phyloP scores from a whole-genome alignment of 2,113 vertebrate species.

The Mesitornis unicolor region DNA sequence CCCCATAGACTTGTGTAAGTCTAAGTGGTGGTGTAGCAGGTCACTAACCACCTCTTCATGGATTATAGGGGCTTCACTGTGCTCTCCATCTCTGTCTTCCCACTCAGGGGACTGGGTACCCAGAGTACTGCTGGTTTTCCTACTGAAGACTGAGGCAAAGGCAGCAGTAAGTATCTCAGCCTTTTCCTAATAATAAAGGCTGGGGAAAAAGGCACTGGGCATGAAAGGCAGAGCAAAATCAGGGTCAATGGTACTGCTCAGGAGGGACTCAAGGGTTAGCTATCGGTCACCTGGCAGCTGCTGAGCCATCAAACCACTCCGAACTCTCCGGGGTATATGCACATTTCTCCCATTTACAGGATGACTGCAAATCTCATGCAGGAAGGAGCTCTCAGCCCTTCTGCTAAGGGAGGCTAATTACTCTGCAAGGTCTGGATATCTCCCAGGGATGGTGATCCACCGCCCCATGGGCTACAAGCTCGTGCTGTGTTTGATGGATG shows the following conservation, averaged over 20 bases:
- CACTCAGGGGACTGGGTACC: too few relatives aligned
- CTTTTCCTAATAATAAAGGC: too few relatives aligned
- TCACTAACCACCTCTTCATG: too few relatives aligned
- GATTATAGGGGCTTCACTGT: too few relatives aligned
- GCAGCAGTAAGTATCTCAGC: too few relatives aligned
- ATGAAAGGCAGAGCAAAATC: not conserved
- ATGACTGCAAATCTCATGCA: rapidly evolving
- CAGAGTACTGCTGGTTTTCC: too few relatives aligned
- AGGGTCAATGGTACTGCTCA: rapidly evolving
- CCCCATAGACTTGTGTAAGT: too few relatives aligned
- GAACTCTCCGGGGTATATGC: not conserved
- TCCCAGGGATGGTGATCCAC: not conserved
- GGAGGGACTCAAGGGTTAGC: rapidly evolving
- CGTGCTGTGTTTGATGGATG: not conserved
- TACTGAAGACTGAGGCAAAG: too few relatives aligned
- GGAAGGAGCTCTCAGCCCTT: not conserved
- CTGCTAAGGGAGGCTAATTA: not conserved
- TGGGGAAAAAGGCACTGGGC: not conserved
- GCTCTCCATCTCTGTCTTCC: too few relatives aligned
- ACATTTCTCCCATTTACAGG: not conserved
- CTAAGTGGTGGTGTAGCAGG: too few relatives aligned
- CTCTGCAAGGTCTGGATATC: not conserved
- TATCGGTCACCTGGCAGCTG: not conserved
- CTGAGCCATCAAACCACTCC: rapidly evolving
- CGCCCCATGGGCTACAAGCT: rapidly evolving